A percentile compares a stretch with the other conserved stretches of the same genome.
Conservation (phyloP, 2,797 vertebrate species). For the Sciaenops ocellatus region DNA sequence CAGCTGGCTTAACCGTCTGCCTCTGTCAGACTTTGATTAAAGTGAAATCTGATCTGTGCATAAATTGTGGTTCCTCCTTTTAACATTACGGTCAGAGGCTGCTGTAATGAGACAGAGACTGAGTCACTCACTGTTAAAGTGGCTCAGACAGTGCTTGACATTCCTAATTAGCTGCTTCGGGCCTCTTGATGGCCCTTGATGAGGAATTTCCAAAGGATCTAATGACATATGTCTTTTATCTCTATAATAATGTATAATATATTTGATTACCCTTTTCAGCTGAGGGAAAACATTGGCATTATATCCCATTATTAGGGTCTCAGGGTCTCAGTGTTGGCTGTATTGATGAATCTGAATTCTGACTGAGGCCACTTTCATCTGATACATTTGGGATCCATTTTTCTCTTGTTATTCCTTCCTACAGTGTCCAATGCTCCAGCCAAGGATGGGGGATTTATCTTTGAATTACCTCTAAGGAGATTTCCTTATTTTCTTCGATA, state of each 20-base stretch:
- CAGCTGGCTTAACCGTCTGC: background rate
- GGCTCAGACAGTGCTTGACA: background rate
- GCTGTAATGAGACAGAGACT: background rate
- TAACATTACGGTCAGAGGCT: background rate
- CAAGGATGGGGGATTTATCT: background rate
- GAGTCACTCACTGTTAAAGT: slow-evolving; percentile 5
- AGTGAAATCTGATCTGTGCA: slow-evolving; percentile 25
- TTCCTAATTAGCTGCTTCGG: slow-evolving; percentile 3
- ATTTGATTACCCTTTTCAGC: background rate
- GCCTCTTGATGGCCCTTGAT: background rate
- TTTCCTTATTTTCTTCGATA: background rate
- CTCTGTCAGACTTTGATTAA: background rate
- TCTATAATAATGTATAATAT: background rate
- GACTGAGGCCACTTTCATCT: background rate
- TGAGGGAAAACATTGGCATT: background rate
- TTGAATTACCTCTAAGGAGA: background rate
- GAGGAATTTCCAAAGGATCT: background rate
- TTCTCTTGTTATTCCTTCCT: background rate
- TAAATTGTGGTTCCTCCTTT: slow-evolving; percentile 12
- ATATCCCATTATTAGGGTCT: background rate
- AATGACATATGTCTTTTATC: background rate
- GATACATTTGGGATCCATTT: background rate
- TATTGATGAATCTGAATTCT: slow-evolving; percentile 3
- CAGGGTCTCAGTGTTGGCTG: background rate
- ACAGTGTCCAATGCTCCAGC: background rate